A percentile compares a stretch with the other conserved stretches of the same genome.
Conservation (phyloP, 2,888 invertebrate genomes). For the Elmis aenea region DNA sequence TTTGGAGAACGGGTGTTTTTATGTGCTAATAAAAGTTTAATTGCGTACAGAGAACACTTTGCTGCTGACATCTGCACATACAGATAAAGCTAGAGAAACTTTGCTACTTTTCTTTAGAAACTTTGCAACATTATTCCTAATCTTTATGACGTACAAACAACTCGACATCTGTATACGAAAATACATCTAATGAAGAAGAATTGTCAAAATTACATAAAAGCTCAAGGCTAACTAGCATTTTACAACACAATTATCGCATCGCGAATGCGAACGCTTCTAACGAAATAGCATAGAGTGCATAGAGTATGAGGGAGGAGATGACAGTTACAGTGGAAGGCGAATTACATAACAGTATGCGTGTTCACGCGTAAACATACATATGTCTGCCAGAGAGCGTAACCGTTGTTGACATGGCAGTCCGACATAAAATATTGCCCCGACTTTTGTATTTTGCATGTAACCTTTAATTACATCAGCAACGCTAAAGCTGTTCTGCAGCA, state of each 20-base stretch:
- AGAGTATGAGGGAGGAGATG: conserved; percentile 16
- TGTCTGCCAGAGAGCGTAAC: conserved; percentile 17
- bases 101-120: conserved; percentile 23
- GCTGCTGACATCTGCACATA: conserved; percentile 32
- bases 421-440: too few species aligned
- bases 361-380: conserved; percentile 25
- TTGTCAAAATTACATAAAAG: neutral
- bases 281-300: conserved; percentile 14
- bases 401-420: conserved; percentile 6
- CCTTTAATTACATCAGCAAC: too few species aligned
- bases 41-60: conserved; percentile 31
- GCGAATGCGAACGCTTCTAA: conserved; percentile 6
- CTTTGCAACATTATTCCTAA: conserved; percentile 19
- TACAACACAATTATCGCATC: neutral
- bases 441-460: too few species aligned
- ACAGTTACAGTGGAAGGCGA: conserved; percentile 19
- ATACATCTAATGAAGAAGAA: too few species aligned
- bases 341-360: conserved; percentile 25
- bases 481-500: too few species aligned
- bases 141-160: conserved; percentile 12
- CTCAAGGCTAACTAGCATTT: neutral
- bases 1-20: conserved; percentile 31
- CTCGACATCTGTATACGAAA: too few species aligned
- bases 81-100: conserved; percentile 27
- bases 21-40: conserved; percentile 35